These are phyloP conservation scores for Diceros bicornis DNA, from an alignment of 2,797 vertebrate species.

Conservation along the genomic window DNA sequence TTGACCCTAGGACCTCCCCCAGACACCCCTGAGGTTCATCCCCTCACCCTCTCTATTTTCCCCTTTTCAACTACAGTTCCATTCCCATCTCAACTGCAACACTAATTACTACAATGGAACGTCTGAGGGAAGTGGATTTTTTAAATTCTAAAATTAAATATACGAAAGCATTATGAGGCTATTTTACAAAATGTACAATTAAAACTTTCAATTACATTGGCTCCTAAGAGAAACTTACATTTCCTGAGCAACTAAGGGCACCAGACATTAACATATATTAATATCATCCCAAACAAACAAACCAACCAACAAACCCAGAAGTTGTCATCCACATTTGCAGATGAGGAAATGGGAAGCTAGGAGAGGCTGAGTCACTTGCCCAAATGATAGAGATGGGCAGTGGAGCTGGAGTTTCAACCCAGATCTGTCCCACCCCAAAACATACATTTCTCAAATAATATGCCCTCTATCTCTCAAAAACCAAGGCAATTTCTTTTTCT, in stretches of 20 bases:
- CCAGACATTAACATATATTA: neutral
- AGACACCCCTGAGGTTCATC: neutral
- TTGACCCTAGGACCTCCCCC: neutral
- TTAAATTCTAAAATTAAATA: constrained; percentile 34
- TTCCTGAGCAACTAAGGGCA: neutral
- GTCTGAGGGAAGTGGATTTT: constrained; percentile 14
- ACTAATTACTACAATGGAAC: neutral
- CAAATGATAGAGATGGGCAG: neutral
- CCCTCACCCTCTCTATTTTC: neutral
- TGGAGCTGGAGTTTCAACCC: neutral
- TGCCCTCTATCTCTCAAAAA: neutral
- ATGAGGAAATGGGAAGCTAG: constrained; percentile 17
- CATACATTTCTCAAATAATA: neutral
- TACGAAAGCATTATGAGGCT: neutral
- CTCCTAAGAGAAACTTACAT: neutral
- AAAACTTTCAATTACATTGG: constrained; percentile 19
- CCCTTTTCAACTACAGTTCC: too few species aligned
- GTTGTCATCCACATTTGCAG: neutral
- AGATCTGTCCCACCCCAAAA: neutral
- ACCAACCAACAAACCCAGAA: neutral
- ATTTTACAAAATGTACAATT: neutral
- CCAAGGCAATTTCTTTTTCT: neutral
- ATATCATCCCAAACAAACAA: neutral
- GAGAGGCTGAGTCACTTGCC: neutral
- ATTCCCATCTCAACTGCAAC: neutral